A percentile compares a stretch with the other conserved stretches of the same genome.
Conservation (phyloP, 2,888 invertebrate species). For the Drosophila fungiperda region DNA sequence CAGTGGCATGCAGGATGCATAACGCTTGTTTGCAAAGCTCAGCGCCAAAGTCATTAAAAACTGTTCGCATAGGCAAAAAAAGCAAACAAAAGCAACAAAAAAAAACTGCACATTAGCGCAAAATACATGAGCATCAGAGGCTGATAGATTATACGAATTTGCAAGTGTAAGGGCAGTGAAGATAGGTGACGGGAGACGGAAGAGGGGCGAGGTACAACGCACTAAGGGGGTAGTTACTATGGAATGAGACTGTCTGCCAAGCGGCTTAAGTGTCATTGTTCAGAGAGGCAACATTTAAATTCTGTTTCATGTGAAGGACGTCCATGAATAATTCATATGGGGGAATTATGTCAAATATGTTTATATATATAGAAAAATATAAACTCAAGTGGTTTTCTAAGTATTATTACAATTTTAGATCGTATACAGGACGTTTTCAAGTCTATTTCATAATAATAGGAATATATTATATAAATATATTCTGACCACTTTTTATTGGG, state of each 20-base stretch:
- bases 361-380: not conserved
- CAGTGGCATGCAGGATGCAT: conserved; percentile 55
- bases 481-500: not conserved
- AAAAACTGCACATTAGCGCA: conserved; percentile 79
- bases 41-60: conserved; percentile 79
- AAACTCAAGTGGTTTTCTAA: not conserved
- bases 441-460: not conserved
- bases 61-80: conserved; percentile 77
- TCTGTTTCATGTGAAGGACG: conserved; percentile 61
- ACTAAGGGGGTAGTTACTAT: conserved; percentile 1
- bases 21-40: conserved; percentile 76
- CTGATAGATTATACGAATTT: conserved; percentile 54
- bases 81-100: conserved; percentile 16
- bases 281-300: conserved; percentile 68
- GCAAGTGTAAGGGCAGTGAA: conserved; percentile 6
- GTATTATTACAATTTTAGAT: not conserved
- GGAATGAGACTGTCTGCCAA: conserved; percentile 65
- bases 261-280: conserved; percentile 79
- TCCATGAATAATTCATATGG: conserved; percentile 67
- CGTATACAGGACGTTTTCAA: too few species aligned
- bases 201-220: not conserved
- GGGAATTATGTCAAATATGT: conserved; percentile 33
- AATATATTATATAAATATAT: not conserved
- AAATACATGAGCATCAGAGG: conserved; percentile 59
- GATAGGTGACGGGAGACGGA: not conserved